phyloP scores from a whole-genome alignment of 1,140 invertebrate genomes.

The Anoplophora glabripennis region DNA sequence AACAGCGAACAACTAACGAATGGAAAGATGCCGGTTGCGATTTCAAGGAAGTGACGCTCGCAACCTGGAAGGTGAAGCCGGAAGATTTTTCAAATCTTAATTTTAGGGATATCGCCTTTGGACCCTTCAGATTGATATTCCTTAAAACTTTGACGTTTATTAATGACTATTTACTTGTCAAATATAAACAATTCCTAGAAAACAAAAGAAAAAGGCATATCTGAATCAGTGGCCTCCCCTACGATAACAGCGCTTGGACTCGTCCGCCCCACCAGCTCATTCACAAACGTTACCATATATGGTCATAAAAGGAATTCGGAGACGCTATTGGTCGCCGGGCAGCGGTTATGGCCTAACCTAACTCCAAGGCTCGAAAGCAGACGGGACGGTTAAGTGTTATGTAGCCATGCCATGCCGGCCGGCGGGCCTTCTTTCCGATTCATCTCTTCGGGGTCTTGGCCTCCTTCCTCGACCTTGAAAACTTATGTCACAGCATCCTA shows the following conservation, averaged over 20 bases:
- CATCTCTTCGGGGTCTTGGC: not conserved
- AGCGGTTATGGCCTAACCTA: slow-evolving; percentile 21
- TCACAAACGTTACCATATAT: slow-evolving; percentile 72
- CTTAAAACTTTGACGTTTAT: slow-evolving; percentile 18
- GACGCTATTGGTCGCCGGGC: slow-evolving; percentile 58
- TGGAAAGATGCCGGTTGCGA: slow-evolving; percentile 40
- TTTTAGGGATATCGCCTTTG: slow-evolving; percentile 4
- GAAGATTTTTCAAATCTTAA: slow-evolving; percentile 36
- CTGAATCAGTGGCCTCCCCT: slow-evolving; percentile 31
- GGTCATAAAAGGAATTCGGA: slow-evolving; percentile 67
- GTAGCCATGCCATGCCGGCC: slow-evolving; percentile 2
- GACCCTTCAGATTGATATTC: not conserved
- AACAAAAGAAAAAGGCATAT: slow-evolving; percentile 17
- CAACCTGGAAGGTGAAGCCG: slow-evolving; percentile 23
- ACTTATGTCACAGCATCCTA: slow-evolving; percentile 5
- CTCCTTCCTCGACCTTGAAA: slow-evolving; percentile 18
- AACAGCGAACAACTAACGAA: slow-evolving; percentile 41
- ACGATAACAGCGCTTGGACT: slow-evolving; percentile 27
- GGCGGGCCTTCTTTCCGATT: slow-evolving; percentile 9
- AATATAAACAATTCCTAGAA: slow-evolving; percentile 8
- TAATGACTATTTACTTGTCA: slow-evolving; percentile 11
- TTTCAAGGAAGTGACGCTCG: slow-evolving; percentile 31
- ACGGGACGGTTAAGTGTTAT: not conserved
- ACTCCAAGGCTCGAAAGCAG: slow-evolving; percentile 12
- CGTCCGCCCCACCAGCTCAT: slow-evolving; percentile 50